phyloP scores from a whole-genome alignment of 2,797 vertebrate genomes.

The Manis crassicaudata region DNA sequence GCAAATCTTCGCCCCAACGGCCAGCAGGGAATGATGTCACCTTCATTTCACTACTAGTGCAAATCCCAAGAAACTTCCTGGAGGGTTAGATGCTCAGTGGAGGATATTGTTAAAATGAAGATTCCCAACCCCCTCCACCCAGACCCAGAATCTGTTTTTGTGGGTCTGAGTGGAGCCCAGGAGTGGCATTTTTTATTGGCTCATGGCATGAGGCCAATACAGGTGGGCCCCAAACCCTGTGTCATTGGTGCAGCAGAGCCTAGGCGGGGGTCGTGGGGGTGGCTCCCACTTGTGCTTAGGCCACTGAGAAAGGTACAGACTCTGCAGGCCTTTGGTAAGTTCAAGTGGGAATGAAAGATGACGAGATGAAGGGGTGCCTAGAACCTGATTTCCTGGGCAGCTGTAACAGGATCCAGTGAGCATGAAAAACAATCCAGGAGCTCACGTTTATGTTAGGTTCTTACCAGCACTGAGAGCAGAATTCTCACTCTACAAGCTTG shows the following conservation, averaged over 20 bases:
- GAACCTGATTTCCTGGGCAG: neutral
- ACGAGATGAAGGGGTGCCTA: neutral
- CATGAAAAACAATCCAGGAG: neutral
- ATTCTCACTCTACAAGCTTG: neutral
- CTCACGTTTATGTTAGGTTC: neutral
- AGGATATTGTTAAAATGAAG: neutral
- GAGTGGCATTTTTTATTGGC: neutral
- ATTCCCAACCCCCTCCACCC: neutral
- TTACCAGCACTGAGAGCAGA: neutral
- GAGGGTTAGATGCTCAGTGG: neutral
- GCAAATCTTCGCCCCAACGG: neutral
- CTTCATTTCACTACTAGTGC: neutral
- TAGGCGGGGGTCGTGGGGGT: too few relatives aligned
- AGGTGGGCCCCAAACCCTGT: neutral
- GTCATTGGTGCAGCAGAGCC: neutral
- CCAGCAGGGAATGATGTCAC: neutral
- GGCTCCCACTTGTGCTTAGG: neutral
- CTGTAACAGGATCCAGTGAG: neutral
- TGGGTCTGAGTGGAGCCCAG: neutral
- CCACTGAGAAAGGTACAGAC: neutral
- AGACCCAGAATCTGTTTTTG: neutral
- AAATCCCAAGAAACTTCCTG: neutral
- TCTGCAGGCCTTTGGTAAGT: neutral
- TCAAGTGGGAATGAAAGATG: neutral
- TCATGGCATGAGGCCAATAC: rapidly evolving